Percentiles rank a stretch among this genome's conserved stretches.
These are phyloP conservation scores for Pomacea canaliculata DNA, from an alignment of 2,888 invertebrate species.

Conservation along the genomic window DNA sequence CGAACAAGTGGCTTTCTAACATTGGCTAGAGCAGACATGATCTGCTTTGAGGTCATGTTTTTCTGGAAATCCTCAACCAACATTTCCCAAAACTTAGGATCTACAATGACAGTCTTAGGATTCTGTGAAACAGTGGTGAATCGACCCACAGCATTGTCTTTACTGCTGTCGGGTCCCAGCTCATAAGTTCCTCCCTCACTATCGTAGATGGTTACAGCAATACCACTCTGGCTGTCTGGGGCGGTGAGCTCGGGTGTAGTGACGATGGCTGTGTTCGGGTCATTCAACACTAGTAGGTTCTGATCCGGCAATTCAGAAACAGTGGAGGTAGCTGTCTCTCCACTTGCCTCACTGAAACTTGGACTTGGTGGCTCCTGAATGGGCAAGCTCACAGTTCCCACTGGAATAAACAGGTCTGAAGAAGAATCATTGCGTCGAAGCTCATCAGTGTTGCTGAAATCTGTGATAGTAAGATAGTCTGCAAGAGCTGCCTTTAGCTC, in stretches of 20 bases:
- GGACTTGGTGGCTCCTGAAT: conserved; percentile 33
- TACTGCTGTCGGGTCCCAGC: conserved; percentile 35
- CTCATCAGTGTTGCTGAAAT: conserved; percentile 35
- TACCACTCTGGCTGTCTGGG: conserved; percentile 34
- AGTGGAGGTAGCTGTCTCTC: conserved; percentile 33
- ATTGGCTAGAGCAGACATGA: conserved; percentile 34
- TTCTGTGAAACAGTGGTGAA: conserved; percentile 33
- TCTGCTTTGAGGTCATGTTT: conserved; percentile 37
- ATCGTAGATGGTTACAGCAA: conserved; percentile 36
- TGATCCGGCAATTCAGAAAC: conserved; percentile 34
- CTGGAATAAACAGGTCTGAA: conserved; percentile 37
- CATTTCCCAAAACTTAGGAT: conserved; percentile 38
- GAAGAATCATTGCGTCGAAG: conserved; percentile 34
- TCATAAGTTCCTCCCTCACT: conserved; percentile 32
- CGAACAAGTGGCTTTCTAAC: conserved; percentile 32
- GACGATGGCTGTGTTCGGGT: conserved; percentile 14
- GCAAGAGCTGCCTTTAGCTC: conserved; percentile 35
- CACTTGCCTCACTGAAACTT: conserved; percentile 18
- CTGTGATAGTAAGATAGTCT: conserved; percentile 35
- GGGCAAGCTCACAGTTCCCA: conserved; percentile 33
- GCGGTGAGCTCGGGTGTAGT: conserved; percentile 25
- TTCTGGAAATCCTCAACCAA: conserved; percentile 39
- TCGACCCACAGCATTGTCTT: conserved; percentile 28
- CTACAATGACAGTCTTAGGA: conserved; percentile 36
- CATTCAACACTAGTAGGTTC: conserved; percentile 27